These are phyloP conservation scores for Latheticus oryzae DNA, from an alignment of 2,888 invertebrate species.

Conservation along the genomic window DNA sequence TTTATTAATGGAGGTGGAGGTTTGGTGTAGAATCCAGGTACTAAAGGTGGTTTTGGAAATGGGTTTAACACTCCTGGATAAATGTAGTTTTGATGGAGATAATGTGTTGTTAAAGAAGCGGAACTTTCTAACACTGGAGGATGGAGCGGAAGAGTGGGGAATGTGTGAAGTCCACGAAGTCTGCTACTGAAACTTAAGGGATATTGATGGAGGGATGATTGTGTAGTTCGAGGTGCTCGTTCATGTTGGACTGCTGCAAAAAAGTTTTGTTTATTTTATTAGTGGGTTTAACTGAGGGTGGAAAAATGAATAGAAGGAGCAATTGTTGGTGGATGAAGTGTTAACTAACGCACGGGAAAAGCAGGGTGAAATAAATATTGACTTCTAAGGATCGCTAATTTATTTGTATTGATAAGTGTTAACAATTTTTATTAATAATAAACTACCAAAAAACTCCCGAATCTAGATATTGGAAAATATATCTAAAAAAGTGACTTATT, in stretches of 20 bases:
- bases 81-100: slow-evolving; percentile 61
- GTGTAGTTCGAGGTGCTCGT: slow-evolving; percentile 78
- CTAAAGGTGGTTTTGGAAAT: slow-evolving; percentile 60
- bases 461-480: too few species aligned
- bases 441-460: too few species aligned
- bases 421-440: too few species aligned
- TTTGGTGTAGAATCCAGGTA: slow-evolving; percentile 41
- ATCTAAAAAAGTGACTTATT: too few species aligned
- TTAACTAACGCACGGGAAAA: slow-evolving; percentile 31
- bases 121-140: slow-evolving; percentile 50
- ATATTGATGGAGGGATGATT: slow-evolving; percentile 60
- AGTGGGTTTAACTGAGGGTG: slow-evolving; percentile 11
- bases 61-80: slow-evolving; percentile 62
- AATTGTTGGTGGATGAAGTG: slow-evolving; percentile 27
- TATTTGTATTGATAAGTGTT: slow-evolving; percentile 17
- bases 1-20: slow-evolving; percentile 16
- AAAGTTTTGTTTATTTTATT: slow-evolving; percentile 27
- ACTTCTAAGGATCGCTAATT: slow-evolving; percentile 19
- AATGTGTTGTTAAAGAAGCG: slow-evolving; percentile 49
- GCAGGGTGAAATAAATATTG: slow-evolving; percentile 41
- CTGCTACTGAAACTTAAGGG: slow-evolving; percentile 57
- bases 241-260: slow-evolving; percentile 92
- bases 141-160: slow-evolving; percentile 58
- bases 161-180: slow-evolving; percentile 56
- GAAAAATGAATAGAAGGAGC: slow-evolving; percentile 30